Conservation (phyloP, 2,888 invertebrate species). For the Amitus sp. region DNA sequence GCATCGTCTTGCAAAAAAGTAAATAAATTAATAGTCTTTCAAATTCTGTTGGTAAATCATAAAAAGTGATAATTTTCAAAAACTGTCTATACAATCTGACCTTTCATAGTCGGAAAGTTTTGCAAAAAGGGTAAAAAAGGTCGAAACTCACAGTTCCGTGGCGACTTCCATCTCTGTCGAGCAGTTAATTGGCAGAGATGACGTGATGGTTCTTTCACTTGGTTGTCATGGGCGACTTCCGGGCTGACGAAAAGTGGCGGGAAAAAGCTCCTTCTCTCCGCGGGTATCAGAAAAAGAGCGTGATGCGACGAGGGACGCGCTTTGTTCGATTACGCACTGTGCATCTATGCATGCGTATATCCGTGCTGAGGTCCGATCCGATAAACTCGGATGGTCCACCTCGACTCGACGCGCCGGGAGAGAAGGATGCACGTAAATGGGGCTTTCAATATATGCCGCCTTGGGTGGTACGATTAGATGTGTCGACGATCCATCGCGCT, state of each 20-base stretch:
- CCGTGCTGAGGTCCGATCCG: constrained; percentile 19
- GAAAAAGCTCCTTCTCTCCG: too few species aligned
- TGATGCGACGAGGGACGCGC: too few species aligned
- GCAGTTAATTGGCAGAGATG: constrained; percentile 26
- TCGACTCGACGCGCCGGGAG: constrained; percentile 41
- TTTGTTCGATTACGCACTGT: constrained; percentile 23
- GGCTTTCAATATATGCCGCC: constrained; percentile 65
- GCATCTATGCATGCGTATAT: constrained; percentile 11
- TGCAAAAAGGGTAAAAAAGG: not conserved
- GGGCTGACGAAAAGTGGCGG: too few species aligned
- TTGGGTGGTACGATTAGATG: constrained; percentile 64
- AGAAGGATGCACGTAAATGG: constrained; percentile 61
- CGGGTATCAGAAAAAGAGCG: constrained; percentile 6
- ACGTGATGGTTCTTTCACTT: constrained; percentile 38
- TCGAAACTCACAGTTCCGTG: constrained; percentile 59
- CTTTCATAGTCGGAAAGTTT: too few species aligned
- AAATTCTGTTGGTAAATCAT: too few species aligned
- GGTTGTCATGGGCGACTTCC: constrained; percentile 59
- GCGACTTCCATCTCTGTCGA: constrained; percentile 56
- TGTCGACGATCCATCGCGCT: constrained; percentile 48
- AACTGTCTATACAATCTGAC: too few species aligned
- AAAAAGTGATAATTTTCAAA: not conserved
- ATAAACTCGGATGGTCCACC: constrained; percentile 29
- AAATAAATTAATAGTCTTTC: not conserved
- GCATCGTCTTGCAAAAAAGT: not conserved